Evolutionary conservation across 2,113 vertebrate species (phyloP).

Genomic region (Setophaga coronata): DNA sequence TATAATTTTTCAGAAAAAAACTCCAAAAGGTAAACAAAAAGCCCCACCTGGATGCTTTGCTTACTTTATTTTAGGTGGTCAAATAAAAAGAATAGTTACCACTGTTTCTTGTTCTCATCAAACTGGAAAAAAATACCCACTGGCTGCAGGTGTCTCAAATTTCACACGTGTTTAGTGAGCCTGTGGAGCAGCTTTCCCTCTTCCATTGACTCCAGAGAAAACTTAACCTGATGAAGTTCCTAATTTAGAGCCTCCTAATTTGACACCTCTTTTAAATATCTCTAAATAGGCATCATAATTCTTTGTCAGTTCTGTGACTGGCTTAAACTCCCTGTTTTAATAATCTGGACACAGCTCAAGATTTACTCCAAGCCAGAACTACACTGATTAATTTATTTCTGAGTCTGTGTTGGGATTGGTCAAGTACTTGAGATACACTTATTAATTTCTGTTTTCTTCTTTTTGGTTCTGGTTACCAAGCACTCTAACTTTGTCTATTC

Average conservation of each 20-base stretch:
- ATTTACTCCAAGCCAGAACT: neutral
- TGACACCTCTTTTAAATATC: neutral
- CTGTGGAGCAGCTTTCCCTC: neutral
- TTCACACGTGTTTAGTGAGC: neutral
- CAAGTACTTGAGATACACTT: neutral
- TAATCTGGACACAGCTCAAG: neutral
- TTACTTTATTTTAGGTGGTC: neutral
- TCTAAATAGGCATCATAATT: neutral
- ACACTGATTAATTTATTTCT: neutral
- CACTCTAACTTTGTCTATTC: neutral
- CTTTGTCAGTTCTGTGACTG: neutral
- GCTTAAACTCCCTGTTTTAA: neutral
- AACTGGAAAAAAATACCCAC: neutral
- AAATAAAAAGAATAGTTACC: neutral
- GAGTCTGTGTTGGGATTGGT: neutral
- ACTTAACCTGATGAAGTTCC: neutral
- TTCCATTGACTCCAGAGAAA: neutral
- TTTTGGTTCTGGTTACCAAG: neutral
- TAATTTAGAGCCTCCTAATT: neutral
- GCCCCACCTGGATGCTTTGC: rapidly evolving
- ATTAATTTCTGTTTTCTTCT: neutral
- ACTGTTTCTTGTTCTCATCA: neutral
- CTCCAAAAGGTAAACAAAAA: rapidly evolving
- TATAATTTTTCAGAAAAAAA: neutral
- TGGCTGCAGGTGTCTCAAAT: neutral